Conservation (phyloP, 2,888 invertebrate species). For the Himalopsyche japonica region DNA sequence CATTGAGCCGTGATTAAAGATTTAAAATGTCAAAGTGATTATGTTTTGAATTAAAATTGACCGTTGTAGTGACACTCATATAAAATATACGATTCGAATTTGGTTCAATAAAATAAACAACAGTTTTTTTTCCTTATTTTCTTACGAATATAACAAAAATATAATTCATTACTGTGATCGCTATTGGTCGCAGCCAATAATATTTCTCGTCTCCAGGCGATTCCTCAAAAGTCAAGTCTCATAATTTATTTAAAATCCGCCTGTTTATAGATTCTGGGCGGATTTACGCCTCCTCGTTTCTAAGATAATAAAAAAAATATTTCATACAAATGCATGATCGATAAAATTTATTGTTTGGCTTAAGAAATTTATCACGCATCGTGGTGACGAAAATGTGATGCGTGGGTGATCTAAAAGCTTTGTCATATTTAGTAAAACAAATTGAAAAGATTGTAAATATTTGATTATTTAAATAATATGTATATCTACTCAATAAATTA, state of each 20-base stretch:
- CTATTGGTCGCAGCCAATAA: too few species aligned
- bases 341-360: slow-evolving; percentile 27
- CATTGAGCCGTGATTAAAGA: too few species aligned
- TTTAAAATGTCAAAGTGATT: too few species aligned
- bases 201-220: background rate
- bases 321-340: slow-evolving; percentile 4
- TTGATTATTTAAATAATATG: too few species aligned
- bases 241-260: background rate
- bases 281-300: background rate
- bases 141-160: too few species aligned
- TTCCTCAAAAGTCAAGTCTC: slow-evolving; percentile 10
- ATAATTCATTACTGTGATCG: too few species aligned
- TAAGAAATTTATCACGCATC: slow-evolving; percentile 23
- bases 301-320: background rate
- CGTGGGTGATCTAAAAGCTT: slow-evolving; percentile 14
- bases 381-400: slow-evolving; percentile 12
- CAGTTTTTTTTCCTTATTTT: too few species aligned
- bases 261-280: background rate
- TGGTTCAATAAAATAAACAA: too few species aligned
- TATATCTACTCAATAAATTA: too few species aligned
- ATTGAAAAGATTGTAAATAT: background rate
- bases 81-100: too few species aligned
- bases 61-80: too few species aligned
- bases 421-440: slow-evolving; percentile 3
- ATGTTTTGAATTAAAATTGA: too few species aligned